Evolutionary conservation across 2,888 invertebrate species (phyloP).

Genomic region (Empis livida): DNA sequence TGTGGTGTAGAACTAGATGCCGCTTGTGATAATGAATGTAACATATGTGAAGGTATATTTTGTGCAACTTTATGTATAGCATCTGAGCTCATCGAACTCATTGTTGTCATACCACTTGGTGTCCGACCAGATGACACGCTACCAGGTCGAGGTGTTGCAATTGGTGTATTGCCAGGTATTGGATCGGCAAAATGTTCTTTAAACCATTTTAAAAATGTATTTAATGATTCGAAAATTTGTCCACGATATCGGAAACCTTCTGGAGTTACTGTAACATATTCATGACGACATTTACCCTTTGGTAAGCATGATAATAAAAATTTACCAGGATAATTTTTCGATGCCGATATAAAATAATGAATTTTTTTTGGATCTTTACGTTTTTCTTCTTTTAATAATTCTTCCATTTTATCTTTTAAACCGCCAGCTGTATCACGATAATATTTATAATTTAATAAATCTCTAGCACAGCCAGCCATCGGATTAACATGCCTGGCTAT

Average conservation of each 20-base stretch:
- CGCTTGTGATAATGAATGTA: slow-evolving; percentile 57
- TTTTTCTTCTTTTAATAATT: slow-evolving; percentile 77
- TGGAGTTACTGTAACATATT: slow-evolving; percentile 81
- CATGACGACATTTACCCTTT: slow-evolving; percentile 70
- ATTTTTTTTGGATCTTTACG: slow-evolving; percentile 76
- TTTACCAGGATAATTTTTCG: slow-evolving; percentile 79
- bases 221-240: slow-evolving; percentile 66
- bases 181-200: slow-evolving; percentile 96
- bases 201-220: slow-evolving; percentile 82
- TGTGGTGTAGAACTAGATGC: slow-evolving; percentile 57
- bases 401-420: slow-evolving; percentile 76
- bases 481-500: slow-evolving; percentile 93
- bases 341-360: slow-evolving; percentile 74
- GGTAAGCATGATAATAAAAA: slow-evolving; percentile 92
- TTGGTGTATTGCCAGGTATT: slow-evolving; percentile 56
- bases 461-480: slow-evolving; percentile 88
- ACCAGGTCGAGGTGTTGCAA: slow-evolving; percentile 51
- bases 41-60: slow-evolving; percentile 54
- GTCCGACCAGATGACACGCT: slow-evolving; percentile 29
- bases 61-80: slow-evolving; percentile 59
- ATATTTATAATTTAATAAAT: slow-evolving; percentile 84
- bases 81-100: slow-evolving; percentile 39
- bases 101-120: slow-evolving; percentile 18
- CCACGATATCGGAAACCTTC: slow-evolving; percentile 88
- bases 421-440: slow-evolving; percentile 67